Percentiles rank a stretch among this genome's conserved stretches.
phyloP scores from a whole-genome alignment of 2,797 vertebrate species.

The Pseudochaenichthys georgianus region DNA sequence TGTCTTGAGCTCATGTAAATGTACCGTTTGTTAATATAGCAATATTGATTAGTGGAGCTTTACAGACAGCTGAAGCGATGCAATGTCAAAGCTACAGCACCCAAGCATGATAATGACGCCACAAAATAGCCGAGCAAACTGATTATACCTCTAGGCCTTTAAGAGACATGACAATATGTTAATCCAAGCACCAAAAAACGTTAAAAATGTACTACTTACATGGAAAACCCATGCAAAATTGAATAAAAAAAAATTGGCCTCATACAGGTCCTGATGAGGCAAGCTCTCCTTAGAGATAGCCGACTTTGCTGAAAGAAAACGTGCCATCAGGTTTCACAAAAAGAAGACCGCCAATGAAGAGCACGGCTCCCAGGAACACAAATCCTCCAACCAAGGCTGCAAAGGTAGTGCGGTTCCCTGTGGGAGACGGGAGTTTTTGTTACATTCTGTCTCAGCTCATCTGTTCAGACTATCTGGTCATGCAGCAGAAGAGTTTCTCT shows the following conservation, averaged over 20 bases:
- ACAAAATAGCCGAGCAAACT: conserved; percentile 14
- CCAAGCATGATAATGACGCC: not conserved
- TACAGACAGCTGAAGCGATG: not conserved
- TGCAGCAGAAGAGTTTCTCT: conserved; percentile 26
- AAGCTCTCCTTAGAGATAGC: conserved; percentile 36
- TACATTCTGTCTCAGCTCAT: conserved; percentile 44
- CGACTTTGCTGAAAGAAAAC: conserved; percentile 41
- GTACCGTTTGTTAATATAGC: conserved; percentile 1
- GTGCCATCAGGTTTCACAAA: conserved; percentile 38
- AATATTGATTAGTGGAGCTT: not conserved
- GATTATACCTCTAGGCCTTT: not conserved
- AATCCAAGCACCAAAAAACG: conserved; percentile 8
- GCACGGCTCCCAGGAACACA: conserved; percentile 7
- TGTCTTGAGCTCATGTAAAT: not conserved
- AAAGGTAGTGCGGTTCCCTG: conserved; percentile 62
- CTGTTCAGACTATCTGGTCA: conserved; percentile 6
- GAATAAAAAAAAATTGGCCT: not conserved
- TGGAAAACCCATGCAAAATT: conserved; percentile 36
- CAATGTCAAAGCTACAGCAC: conserved; percentile 11
- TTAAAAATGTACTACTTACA: not conserved
- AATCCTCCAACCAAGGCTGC: conserved; percentile 42
- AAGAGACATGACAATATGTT: not conserved
- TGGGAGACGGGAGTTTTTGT: conserved; percentile 59
- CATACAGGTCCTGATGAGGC: conserved; percentile 51
- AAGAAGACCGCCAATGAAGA: not conserved